Evolutionary conservation across 2,797 vertebrate genomes (phyloP).

Genomic region (Cyclura pinguis): DNA sequence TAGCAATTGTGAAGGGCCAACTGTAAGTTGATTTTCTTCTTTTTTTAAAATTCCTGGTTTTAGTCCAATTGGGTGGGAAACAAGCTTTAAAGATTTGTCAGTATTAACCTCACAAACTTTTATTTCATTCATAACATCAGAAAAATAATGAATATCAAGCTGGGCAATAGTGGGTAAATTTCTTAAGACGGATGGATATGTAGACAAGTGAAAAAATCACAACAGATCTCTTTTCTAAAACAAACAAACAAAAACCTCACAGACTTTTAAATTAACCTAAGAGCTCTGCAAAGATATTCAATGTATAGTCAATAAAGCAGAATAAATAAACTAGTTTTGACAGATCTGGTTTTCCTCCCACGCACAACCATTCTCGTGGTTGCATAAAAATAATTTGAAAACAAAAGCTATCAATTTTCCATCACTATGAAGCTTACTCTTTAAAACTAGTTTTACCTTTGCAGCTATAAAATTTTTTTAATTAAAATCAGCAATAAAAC

Average conservation of each 20-base stretch:
- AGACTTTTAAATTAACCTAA: conserved; percentile 38
- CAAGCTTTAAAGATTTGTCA: no score
- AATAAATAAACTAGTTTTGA: background rate
- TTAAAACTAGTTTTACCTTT: conserved; percentile 19
- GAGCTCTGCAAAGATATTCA: conserved; percentile 44
- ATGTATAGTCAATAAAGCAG: conserved; percentile 37
- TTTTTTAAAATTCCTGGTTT: no score
- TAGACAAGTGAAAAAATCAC: conserved; percentile 31
- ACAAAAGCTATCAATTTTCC: conserved; percentile 28
- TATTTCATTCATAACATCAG: no score
- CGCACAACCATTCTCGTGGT: conserved; percentile 11
- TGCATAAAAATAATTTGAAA: conserved; percentile 25
- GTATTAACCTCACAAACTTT: no score
- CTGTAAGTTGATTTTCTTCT: no score
- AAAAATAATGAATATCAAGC: no score
- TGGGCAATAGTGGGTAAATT: no score
- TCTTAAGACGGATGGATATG: background rate
- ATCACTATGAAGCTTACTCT: conserved; percentile 31
- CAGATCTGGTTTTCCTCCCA: background rate
- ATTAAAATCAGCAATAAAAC: conserved; percentile 37
- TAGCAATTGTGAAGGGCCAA: no score
- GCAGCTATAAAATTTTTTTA: conserved; percentile 32
- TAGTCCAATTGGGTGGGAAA: no score
- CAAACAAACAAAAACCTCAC: conserved; percentile 1
- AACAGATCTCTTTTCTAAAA: conserved; percentile 3